A percentile compares a stretch with the other conserved stretches of the same genome.
phyloP scores from a whole-genome alignment of 2,888 invertebrate species.

The Amphipoea lucens region DNA sequence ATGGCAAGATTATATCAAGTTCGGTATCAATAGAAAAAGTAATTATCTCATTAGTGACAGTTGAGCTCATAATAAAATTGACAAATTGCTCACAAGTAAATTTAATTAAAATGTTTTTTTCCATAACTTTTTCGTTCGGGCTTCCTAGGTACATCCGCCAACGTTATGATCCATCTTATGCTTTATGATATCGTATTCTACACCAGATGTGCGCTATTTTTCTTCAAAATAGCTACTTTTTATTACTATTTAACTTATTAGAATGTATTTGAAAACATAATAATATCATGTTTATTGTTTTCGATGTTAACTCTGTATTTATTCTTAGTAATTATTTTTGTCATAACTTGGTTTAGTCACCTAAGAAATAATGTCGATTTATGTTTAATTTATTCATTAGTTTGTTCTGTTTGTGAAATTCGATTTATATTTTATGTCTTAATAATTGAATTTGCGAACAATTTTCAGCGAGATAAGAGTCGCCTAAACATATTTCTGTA shows the following conservation, averaged over 20 bases:
- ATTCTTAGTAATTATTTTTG: slow-evolving; percentile 40
- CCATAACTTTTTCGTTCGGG: background rate
- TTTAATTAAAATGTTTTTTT: background rate
- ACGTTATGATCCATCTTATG: background rate
- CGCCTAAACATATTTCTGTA: background rate
- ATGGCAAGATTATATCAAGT: background rate
- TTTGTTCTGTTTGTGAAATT: slow-evolving; percentile 6
- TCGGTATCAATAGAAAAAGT: background rate
- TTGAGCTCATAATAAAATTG: background rate
- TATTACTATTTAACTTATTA: background rate
- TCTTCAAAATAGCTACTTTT: background rate
- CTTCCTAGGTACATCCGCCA: background rate
- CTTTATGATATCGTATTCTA: background rate
- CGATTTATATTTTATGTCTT: background rate
- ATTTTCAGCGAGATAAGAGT: too few species aligned
- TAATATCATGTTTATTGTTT: slow-evolving; percentile 2
- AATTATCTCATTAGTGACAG: background rate
- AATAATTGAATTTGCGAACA: background rate
- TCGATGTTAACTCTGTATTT: slow-evolving; percentile 8
- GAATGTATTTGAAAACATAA: slow-evolving; percentile 4
- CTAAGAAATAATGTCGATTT: slow-evolving; percentile 37
- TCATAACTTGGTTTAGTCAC: slow-evolving; percentile 42
- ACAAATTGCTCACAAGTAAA: background rate
- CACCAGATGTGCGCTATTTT: background rate
- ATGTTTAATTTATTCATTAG: slow-evolving; percentile 45